These are phyloP conservation scores for Sialia sialis DNA, from an alignment of 2,113 vertebrate species.

Conservation along the genomic window DNA sequence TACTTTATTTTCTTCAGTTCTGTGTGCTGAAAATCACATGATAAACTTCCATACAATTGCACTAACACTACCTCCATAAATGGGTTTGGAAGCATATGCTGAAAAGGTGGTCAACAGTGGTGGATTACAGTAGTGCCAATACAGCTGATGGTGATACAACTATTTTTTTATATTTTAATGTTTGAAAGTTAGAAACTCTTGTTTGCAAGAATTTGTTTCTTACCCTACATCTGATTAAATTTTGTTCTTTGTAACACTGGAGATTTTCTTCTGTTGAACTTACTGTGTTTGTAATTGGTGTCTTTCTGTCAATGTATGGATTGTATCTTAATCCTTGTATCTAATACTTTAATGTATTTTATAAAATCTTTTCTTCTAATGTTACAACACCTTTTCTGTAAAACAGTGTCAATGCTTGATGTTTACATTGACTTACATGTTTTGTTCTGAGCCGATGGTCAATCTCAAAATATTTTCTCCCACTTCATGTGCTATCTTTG, in stretches of 20 bases:
- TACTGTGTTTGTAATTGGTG: slow-evolving; percentile 6
- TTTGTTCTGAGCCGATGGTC: slow-evolving; percentile 19
- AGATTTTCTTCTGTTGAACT: neutral
- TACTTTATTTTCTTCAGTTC: neutral
- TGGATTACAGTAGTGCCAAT: neutral
- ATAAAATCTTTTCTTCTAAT: slow-evolving; percentile 56
- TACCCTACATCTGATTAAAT: neutral
- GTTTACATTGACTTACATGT: slow-evolving; percentile 30
- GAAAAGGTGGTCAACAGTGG: neutral
- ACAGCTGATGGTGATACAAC: neutral
- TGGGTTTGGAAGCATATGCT: neutral
- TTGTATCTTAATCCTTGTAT: slow-evolving; percentile 65
- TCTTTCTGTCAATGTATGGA: slow-evolving; percentile 31
- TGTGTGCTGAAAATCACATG: neutral
- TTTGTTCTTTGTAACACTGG: neutral
- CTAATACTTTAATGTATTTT: slow-evolving; percentile 48
- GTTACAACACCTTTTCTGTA: slow-evolving; percentile 20
- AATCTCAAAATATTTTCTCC: slow-evolving; percentile 45
- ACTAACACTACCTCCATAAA: neutral
- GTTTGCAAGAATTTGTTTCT: neutral
- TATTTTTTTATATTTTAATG: neutral
- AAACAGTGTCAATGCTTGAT: slow-evolving; percentile 12
- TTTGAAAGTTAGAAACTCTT: neutral
- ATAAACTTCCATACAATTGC: neutral
- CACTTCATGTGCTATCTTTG: slow-evolving; percentile 30